Base-by-base conservation (phyloP, 2,888 invertebrate genomes). In the Ariolimax columbianus region DNA sequence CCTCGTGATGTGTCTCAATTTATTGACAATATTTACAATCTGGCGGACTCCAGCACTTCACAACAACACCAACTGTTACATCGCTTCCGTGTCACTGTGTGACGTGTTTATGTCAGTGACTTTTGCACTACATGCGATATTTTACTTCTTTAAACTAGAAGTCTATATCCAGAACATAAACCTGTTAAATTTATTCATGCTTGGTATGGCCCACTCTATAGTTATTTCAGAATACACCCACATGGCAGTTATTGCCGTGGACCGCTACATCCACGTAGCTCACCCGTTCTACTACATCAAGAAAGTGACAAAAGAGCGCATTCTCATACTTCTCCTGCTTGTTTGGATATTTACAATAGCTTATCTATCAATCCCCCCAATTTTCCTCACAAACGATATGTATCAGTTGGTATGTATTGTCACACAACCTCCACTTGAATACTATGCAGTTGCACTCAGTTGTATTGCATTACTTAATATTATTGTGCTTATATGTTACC, bases 401-500 rank as follows among this genome's bases (percentile, higher is more conserved):
- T 33, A 79, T 33, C 79, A 47, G 7, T 14, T 0, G 14, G n/a
- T 63, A 3, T 79, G 79, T n/a, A 19, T 79, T 11, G 6, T 68
- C 33, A 23, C 30, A 0, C 11, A 63, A 7, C 79, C 79, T 6
- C 79, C 66, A 1, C 9, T 30, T 0, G 66, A 26, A 0, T 79
- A 79, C 23, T 30, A 14, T 19, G 1, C 14, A 7, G n/a, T 43
- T 17, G 17, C 3, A 11, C 2, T 30, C 19, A 19, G n/a, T 9
- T 1, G n/a, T 17, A 43, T 68, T 19, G 7, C n/a, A 26, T 3
- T 38, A 14, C 26, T 11, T 51, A 2, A 9, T 26, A 47, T 72
- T 4, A 26, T 72, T 33, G 36, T 81, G 4, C 59, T 70, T 55
- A 55, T 81, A 38, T 72, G 47, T 38, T 81, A 81, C 17, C 33